phyloP scores from a whole-genome alignment of 2,888 invertebrate genomes.

The Eupeodes latifasciatus region DNA sequence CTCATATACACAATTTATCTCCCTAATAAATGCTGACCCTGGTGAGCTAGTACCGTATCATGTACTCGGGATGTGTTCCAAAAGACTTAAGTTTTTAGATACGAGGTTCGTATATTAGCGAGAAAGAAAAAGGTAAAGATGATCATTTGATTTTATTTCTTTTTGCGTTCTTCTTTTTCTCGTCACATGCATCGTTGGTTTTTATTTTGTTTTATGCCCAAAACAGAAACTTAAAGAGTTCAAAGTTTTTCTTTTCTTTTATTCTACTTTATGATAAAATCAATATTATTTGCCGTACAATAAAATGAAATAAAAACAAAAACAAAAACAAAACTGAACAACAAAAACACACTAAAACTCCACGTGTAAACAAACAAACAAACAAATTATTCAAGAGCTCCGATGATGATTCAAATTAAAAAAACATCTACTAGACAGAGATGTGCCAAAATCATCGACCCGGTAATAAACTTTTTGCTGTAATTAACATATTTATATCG shows the following conservation, averaged over 20 bases:
- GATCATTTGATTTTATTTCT: constrained; percentile 40
- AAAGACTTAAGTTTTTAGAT: constrained; percentile 15
- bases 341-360: constrained; percentile 8
- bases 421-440: constrained; percentile 20
- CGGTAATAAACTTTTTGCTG: constrained; percentile 58
- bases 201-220: constrained; percentile 33
- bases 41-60: constrained; percentile 12
- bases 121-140: background rate
- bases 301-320: constrained; percentile 1
- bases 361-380: constrained; percentile 49
- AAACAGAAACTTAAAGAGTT: constrained; percentile 10
- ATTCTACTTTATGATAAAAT: constrained; percentile 44
- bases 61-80: background rate
- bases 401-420: constrained; percentile 13
- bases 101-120: background rate
- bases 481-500: constrained; percentile 60
- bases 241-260: constrained; percentile 19
- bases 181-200: constrained; percentile 47
- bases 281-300: constrained; percentile 26
- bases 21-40: constrained; percentile 49
- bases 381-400: constrained; percentile 42
- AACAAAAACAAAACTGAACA: background rate
- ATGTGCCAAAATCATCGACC: constrained; percentile 63
- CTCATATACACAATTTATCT: background rate
- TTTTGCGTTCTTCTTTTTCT: constrained; percentile 25